Evolutionary conservation across 2,797 vertebrate species (phyloP).

Genomic region (Nothura maculosa): DNA sequence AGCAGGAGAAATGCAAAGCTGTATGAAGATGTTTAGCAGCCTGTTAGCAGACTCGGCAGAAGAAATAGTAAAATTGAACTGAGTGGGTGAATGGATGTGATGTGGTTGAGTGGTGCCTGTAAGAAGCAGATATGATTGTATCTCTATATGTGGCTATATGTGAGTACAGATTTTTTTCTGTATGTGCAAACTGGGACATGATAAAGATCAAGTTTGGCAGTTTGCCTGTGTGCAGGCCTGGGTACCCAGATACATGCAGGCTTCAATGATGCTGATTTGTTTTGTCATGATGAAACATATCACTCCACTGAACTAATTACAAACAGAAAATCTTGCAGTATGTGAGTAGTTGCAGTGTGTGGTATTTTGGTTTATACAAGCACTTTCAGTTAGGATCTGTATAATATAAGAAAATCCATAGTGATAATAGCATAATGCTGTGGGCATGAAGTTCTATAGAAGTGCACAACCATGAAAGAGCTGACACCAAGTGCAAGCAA

Average conservation of each 20-base stretch:
- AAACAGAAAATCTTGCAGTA: not conserved
- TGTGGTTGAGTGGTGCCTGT: not conserved
- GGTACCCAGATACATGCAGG: not conserved
- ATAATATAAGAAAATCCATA: rapidly evolving
- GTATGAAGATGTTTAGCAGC: not conserved
- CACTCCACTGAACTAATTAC: not conserved
- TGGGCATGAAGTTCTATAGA: not conserved
- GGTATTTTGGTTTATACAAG: not conserved
- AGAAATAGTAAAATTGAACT: not conserved
- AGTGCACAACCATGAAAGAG: not conserved
- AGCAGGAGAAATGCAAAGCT: not conserved
- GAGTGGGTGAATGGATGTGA: not conserved
- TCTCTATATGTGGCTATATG: not conserved
- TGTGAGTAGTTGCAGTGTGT: not conserved
- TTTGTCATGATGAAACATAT: not conserved
- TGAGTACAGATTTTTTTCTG: not conserved
- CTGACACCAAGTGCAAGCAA: not conserved
- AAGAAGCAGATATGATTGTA: not conserved
- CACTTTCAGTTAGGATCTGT: not conserved
- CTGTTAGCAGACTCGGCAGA: not conserved
- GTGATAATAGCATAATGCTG: not conserved
- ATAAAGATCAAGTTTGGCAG: not conserved
- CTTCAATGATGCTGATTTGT: not conserved
- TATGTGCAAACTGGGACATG: rapidly evolving
- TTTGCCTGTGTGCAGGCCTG: not conserved